A percentile compares a stretch with the other conserved stretches of the same genome.
Conservation (phyloP, 30 jellyfish, hydroid and myxozoan genomes). For the Morbakka virulenta region DNA sequence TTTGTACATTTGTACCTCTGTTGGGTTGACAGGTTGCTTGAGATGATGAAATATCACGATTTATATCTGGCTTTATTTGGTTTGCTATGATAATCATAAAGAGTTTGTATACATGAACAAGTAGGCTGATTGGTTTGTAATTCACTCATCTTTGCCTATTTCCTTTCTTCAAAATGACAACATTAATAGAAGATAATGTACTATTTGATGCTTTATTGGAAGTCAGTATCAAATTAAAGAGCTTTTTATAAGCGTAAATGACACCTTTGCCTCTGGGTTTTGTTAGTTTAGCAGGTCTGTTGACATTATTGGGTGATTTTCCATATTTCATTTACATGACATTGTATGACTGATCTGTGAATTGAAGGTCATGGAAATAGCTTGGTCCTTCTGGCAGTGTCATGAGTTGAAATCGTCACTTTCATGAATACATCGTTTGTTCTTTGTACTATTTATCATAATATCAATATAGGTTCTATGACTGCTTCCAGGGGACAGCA, state of each 20-base stretch:
- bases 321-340: constrained; percentile 1
- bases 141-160: background rate
- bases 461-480: no score
- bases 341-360: constrained; percentile 5
- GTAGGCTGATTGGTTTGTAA: constrained; percentile 11
- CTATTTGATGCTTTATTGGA: constrained; percentile 2
- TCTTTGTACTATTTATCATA: no score
- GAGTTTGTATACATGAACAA: background rate
- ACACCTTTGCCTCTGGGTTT: constrained; percentile 8
- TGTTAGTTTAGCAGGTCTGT: background rate
- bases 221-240: constrained; percentile 6
- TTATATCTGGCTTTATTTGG: constrained; percentile 3
- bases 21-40: constrained; percentile 5
- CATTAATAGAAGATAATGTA: background rate
- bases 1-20: constrained; percentile 1
- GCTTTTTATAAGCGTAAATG: background rate
- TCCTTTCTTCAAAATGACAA: constrained; percentile 5
- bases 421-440: background rate
- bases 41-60: no score
- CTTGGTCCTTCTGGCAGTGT: constrained; percentile 7
- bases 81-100: constrained; percentile 7
- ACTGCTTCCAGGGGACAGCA: no score
- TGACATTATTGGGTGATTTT: constrained; percentile 6
- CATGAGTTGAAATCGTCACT: background rate
- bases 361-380: constrained; percentile 6